Evolutionary conservation across 1,140 invertebrate species (phyloP), one percentile per base, ranked within the genome.

Genomic region (Linepithema humile): DNA sequence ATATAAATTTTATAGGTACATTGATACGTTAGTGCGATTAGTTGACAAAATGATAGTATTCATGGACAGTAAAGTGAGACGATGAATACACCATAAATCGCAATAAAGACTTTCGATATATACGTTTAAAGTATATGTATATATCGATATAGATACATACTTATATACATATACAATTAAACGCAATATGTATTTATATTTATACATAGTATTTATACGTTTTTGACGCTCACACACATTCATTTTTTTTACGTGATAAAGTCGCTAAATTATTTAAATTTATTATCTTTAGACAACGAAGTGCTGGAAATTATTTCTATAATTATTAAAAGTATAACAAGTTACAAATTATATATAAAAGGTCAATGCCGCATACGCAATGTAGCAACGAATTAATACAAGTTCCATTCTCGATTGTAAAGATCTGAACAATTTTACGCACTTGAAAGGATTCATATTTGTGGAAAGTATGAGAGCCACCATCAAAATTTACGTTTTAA

Each of bases 1-100:
- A 48, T 67, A 67, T 23, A 67, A 67, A 67, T 67, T 67, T 67
- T 67, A 32, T 9, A 48, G 40, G 43, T 20, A 64, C 35, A 67
- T 67, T 29, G 43, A 67, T 29, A 67, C 62, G 43, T 23, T 12
- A 23, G 35, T 40, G n/a, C 29, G 26, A 60, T 32, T n/a, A n/a
- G n/a, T n/a, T n/a, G n/a, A 17, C 17, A 60, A 29, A 23, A 64
- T 29, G 35, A 26, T 20, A 35, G 35, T 20, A 26, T 40, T 64
- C 20, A 17, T 20, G 38, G 32, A 23, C 32, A 43, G n/a, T 38
- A 38, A 9, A 67, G n/a, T 67, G 43, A 67, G 26, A 67, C n/a
- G n/a, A 45, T 6, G 23, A 48, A 48, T 12, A 67, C 17, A 48
- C 38, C n/a, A 64, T 20, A n/a, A 23, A 43, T 48, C 43, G 43